Percentiles rank a stretch among this genome's conserved stretches.
These are phyloP conservation scores for Hydropsyche betteni DNA, from an alignment of 2,888 invertebrate species.

Conservation along the genomic window DNA sequence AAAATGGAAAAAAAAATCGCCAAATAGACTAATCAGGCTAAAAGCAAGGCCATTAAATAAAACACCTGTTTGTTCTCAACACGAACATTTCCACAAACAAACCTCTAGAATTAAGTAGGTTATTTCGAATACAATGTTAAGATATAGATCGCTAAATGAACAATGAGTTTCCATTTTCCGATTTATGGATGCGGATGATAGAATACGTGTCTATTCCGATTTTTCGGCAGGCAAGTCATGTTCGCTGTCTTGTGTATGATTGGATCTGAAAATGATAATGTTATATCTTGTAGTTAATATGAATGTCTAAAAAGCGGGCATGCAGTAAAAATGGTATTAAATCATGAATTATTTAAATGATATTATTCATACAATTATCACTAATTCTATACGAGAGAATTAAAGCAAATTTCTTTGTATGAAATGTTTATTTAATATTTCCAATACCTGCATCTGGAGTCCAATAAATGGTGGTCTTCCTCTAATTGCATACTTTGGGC, in stretches of 20 bases:
- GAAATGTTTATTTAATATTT: slow-evolving; percentile 9
- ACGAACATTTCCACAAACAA: no score
- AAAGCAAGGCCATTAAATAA: slow-evolving; percentile 10
- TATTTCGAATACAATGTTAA: not conserved
- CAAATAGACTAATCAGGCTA: slow-evolving; percentile 6
- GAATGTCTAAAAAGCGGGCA: not conserved
- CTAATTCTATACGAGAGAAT: not conserved
- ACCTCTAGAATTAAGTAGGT: slow-evolving; percentile 12
- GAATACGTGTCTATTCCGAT: slow-evolving; percentile 34
- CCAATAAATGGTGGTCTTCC: slow-evolving; percentile 49
- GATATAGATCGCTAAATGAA: no score
- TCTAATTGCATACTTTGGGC: slow-evolving; percentile 28
- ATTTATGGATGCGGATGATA: no score
- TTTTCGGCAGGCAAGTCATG: slow-evolving; percentile 47
- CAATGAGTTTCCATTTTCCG: no score
- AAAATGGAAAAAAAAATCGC: not conserved
- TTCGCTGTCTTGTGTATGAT: slow-evolving; percentile 48
- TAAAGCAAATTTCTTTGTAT: not conserved
- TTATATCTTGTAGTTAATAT: not conserved
- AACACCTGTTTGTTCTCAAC: no score
- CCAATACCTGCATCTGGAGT: slow-evolving; percentile 49
- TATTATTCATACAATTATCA: not conserved
- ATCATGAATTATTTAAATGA: no score
- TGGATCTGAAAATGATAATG: slow-evolving; percentile 51
- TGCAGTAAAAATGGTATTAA: not conserved